Conservation (phyloP, 2,797 vertebrate genomes). For the Neosalanx taihuensis region DNA sequence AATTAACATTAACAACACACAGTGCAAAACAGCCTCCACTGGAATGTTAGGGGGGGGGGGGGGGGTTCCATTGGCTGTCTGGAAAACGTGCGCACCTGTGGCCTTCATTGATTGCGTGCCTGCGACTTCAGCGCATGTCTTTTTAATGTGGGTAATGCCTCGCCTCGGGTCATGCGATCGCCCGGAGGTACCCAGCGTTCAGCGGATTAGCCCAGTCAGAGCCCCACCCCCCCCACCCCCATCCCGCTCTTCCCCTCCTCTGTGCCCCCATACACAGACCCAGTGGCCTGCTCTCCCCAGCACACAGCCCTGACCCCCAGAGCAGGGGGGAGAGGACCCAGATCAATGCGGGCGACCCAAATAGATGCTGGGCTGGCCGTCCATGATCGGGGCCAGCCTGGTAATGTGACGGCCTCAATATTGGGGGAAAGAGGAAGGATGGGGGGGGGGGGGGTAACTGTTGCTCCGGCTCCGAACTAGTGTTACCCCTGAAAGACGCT, state of each 20-base stretch:
- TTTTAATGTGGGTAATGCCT: constrained; percentile 66
- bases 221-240: constrained; percentile 8
- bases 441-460: constrained; percentile 18
- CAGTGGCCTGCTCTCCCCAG: constrained; percentile 27
- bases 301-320: constrained; percentile 52
- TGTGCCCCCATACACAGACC: constrained; percentile 27
- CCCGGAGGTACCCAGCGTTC: constrained; percentile 54
- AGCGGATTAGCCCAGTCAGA: constrained; percentile 39
- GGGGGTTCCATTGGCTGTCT: constrained; percentile 50
- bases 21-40: constrained; percentile 48
- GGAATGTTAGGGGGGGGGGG: constrained; percentile 36
- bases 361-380: constrained; percentile 52
- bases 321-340: constrained; percentile 39
- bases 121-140: constrained; percentile 51
- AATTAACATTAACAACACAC: constrained; percentile 66
- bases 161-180: constrained; percentile 57
- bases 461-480: constrained; percentile 23
- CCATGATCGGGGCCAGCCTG: constrained; percentile 52
- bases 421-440: constrained; percentile 22
- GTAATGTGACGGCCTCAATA: constrained; percentile 53
- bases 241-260: constrained; percentile 13
- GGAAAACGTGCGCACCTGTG: constrained; percentile 66
- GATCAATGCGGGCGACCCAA: constrained; percentile 67
- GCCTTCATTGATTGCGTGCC: constrained; percentile 58
- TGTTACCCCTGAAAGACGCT: background rate